Evolutionary conservation across 2,888 invertebrate species (phyloP).

Genomic region (Nymphalis polychloros): DNA sequence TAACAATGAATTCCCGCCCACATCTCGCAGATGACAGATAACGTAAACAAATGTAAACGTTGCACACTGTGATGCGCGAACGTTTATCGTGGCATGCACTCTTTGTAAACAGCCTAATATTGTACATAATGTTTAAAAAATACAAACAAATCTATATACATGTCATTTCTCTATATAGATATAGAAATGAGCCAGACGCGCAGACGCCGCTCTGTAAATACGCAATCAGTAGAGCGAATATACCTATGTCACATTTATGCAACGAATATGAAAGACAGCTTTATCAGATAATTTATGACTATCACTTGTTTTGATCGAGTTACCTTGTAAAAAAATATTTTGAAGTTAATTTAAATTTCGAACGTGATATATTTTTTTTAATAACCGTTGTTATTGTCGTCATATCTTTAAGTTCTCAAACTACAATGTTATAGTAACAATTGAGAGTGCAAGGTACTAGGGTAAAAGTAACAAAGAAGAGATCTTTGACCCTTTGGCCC

Average conservation of each 20-base stretch:
- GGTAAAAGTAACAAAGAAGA: conserved; percentile 49
- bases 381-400: not conserved
- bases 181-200: conserved; percentile 17
- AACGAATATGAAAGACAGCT: not conserved
- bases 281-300: not conserved
- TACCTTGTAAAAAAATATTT: not conserved
- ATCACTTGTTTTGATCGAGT: not conserved
- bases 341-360: not conserved
- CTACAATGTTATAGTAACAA: conserved; percentile 10
- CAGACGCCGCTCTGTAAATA: conserved; percentile 18
- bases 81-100: conserved; percentile 11
- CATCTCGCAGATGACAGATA: conserved; percentile 37
- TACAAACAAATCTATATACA: not conserved
- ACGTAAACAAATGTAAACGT: conserved; percentile 39
- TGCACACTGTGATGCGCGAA: conserved; percentile 33
- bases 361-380: too few species aligned
- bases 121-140: too few species aligned
- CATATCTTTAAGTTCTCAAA: not conserved
- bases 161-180: not conserved
- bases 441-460: conserved; percentile 33
- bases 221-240: conserved; percentile 4
- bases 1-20: conserved; percentile 39
- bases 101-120: conserved; percentile 8
- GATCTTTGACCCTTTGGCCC: conserved; percentile 67
- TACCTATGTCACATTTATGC: conserved; percentile 7